Evolutionary conservation across 2,113 vertebrate genomes (phyloP), one percentile per base, ranked within the genome.

Genomic region (Todiramphus saurophagus): DNA sequence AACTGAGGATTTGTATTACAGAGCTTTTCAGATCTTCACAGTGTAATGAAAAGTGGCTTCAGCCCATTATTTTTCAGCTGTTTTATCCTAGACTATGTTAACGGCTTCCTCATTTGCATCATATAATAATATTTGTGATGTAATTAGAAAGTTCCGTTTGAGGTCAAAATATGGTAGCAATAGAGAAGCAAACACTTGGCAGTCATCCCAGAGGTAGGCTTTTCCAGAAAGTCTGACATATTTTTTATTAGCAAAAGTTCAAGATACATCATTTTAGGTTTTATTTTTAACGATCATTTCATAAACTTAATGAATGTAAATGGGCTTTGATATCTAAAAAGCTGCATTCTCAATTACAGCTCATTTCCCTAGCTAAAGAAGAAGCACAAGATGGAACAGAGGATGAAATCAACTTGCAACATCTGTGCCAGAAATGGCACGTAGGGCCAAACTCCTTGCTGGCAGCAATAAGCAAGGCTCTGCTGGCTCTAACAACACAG

Each of bases 101-200:
- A 90, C 87, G 63, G 51, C 88, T 95, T 96, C 53, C 85, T 87
- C 95, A 85, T 96, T 95, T 94, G 51, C 94, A 89, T 96, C 58
- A 94, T 95, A 83, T 59, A 96, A 94, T 94, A 85, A 93, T 96
- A 94, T 97, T 96, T 97, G 73, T 92, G 94, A 95, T 84, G 37
- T 90, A 94, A 83, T 92, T 95, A 89, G 64, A 87, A 97, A 94
- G 95, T 97, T 97, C 83, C 69, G 91, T 53, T 94, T 90, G 82
- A 97, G 96, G 94, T 97, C 93, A 96, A 97, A 96, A 96, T 95
- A 92, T 97, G 92, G 91, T 96, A 97, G 96, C 96, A 96, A 95
- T 91, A 96, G 87, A 97, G 95, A 94, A 96, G 94, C 88, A 97
- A 83, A 88, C 73, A 74, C 41, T 95, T 98, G 97, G 96, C 95